Base-by-base conservation (phyloP, 2,797 vertebrate species). In the Pipistrellus pygmaeus region DNA sequence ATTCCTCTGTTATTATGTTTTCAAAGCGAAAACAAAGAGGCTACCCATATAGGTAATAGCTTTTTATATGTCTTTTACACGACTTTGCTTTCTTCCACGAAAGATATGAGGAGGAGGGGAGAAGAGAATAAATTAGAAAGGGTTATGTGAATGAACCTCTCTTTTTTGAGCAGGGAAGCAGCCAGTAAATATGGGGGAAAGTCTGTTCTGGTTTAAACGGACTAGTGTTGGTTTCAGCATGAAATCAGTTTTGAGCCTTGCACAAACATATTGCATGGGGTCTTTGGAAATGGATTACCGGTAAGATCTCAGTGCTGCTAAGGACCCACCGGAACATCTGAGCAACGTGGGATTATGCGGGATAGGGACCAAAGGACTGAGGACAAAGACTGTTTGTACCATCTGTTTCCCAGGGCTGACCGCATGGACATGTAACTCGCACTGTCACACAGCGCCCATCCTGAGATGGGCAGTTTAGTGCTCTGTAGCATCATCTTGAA, bases 21-120 rank as follows among this genome's bases (percentile, higher is more conserved):
- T 83, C 80, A 87, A 96, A 94, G 82, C 51, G 57, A 27, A 92
- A 92, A 91, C 69, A 88, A 78, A 90, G 41, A 80, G 46, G 2
- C 21, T 30, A 18, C 13, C 27, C 14, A 10, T 53, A 46, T 1
- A 75, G 73, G 62, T 78, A 55, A 35, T 85, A 38, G 4, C 23
- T 46, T 78, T 83, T 90, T 88, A 69, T 55, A 62, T 9, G 4
- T 21, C 30, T 60, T 78, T 71, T 68, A 68, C 11, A 60, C 35
- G 75, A 46, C 57, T 95, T 46, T 64, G 9, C 21, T 73, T 83
- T 86, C 69, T 86, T 92, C 44, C 27, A 23, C 3, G 35, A 88
- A 21, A 13, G 4, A 6, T 85, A 76, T 6, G 25, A 8, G 18
- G 6, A 0, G 18, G n/a, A 62, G 41, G 68, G 11, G 88, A 6